Percentiles rank a stretch among this genome's conserved stretches.
These are phyloP conservation scores for Elmis aenea DNA, from an alignment of 2,888 invertebrate genomes.

Conservation along the genomic window DNA sequence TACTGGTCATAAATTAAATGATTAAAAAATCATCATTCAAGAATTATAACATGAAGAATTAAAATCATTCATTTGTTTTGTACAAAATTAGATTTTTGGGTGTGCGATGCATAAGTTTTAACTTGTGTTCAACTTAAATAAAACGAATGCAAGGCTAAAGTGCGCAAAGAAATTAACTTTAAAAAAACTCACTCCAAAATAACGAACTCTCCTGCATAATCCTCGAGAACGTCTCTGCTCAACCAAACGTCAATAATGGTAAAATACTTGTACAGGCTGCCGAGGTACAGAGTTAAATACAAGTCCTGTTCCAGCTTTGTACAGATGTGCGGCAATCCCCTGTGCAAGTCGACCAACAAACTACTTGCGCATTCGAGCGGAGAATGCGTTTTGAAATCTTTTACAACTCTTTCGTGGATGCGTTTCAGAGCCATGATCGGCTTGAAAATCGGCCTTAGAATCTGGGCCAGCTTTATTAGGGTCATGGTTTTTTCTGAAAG, in stretches of 20 bases:
- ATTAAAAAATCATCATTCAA: too few relatives aligned
- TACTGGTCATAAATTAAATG: too few relatives aligned
- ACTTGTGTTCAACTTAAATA: too few relatives aligned
- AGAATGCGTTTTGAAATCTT: conserved; percentile 25
- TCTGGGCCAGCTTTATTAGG: conserved; percentile 32
- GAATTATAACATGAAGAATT: too few relatives aligned
- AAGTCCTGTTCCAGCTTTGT: conserved; percentile 39
- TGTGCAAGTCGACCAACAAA: conserved; percentile 33
- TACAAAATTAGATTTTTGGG: too few relatives aligned
- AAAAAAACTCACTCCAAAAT: conserved; percentile 32
- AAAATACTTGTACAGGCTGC: conserved; percentile 39
- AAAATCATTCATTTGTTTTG: too few relatives aligned
- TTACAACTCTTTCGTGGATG: conserved; percentile 32
- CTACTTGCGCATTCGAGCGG: conserved; percentile 30
- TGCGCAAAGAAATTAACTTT: too few relatives aligned
- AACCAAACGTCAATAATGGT: conserved; percentile 39
- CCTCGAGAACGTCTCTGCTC: conserved; percentile 33
- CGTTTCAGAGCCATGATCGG: conserved; percentile 30
- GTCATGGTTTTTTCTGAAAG: conserved; percentile 39
- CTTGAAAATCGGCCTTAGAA: conserved; percentile 32
- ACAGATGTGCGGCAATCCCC: conserved; percentile 30
- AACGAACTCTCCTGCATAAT: conserved; percentile 39
- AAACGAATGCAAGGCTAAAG: too few relatives aligned
- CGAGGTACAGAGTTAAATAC: conserved; percentile 38
- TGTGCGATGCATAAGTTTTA: too few relatives aligned